phyloP scores from a whole-genome alignment of 2,797 vertebrate genomes.

The Leptodactylus fallax region DNA sequence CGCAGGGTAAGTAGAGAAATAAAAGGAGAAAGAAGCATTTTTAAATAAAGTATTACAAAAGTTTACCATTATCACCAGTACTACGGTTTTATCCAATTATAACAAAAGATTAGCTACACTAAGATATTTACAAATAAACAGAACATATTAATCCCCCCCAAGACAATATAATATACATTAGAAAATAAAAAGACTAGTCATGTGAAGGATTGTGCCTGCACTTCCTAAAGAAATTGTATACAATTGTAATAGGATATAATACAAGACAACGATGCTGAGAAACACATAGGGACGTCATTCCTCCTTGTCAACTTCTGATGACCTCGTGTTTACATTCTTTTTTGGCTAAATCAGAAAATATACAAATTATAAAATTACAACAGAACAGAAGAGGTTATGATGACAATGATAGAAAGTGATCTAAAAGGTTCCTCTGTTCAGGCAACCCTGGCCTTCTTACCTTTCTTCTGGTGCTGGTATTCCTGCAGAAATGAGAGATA shows the following conservation, averaged over 20 bases:
- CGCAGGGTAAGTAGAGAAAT: neutral
- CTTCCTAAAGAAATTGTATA: neutral
- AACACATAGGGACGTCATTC: constrained; percentile 21
- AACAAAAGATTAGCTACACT: neutral
- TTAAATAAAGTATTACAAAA: too few species aligned
- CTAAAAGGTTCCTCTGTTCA: neutral
- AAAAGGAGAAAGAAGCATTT: neutral
- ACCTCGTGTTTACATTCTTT: neutral
- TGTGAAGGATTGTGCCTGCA: neutral
- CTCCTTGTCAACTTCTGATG: neutral
- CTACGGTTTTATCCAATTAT: too few species aligned
- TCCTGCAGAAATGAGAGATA: constrained; percentile 2
- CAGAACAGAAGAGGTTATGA: neutral
- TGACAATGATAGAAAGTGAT: neutral
- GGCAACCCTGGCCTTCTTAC: neutral
- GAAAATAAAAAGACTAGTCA: neutral
- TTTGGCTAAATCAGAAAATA: constrained; percentile 4
- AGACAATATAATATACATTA: neutral
- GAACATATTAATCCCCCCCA: neutral
- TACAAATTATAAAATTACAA: neutral
- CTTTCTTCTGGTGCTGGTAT: constrained; percentile 9
- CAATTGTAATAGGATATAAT: neutral
- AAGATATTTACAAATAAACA: neutral
- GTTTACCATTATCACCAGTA: too few species aligned
- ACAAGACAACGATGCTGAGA: neutral